Evolutionary conservation across 2,888 invertebrate species (phyloP).

Genomic region (Sarcophaga variegata): DNA sequence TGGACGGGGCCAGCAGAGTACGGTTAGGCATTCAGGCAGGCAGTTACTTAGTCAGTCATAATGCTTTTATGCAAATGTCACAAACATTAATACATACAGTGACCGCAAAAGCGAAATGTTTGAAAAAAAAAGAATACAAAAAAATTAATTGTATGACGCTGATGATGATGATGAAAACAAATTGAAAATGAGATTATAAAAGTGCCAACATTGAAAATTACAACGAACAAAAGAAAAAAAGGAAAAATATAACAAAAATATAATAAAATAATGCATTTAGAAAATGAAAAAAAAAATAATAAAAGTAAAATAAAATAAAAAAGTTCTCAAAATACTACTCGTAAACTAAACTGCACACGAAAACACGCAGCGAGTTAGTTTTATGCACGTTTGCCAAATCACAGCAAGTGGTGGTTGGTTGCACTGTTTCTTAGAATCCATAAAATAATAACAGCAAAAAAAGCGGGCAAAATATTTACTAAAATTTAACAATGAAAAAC

Average conservation of each 20-base stretch:
- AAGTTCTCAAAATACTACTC: not conserved
- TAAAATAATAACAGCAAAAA: constrained; percentile 16
- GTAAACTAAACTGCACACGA: not conserved
- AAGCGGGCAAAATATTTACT: not conserved
- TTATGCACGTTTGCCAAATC: not conserved
- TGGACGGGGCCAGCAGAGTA: not conserved
- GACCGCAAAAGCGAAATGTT: constrained; percentile 55
- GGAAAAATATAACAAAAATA: no score
- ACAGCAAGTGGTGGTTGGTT: not conserved
- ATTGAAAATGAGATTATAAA: not conserved
- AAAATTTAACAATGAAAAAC: not conserved
- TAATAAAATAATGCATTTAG: no score
- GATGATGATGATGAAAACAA: not conserved
- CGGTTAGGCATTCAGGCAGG: not conserved
- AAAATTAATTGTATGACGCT: constrained; percentile 3
- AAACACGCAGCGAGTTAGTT: not conserved
- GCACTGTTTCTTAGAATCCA: no score
- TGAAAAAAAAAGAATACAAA: constrained; percentile 23
- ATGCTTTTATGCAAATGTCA: constrained; percentile 67
- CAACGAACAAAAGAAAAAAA: no score
- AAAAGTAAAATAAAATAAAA: not conserved
- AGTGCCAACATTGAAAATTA: not conserved
- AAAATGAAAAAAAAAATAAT: not conserved
- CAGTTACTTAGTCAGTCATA: no score
- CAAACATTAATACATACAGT: constrained; percentile 45